Evolutionary conservation across 2,888 invertebrate genomes (phyloP), one percentile per base, ranked within the genome.

Genomic region (Microplitis deprimator): DNA sequence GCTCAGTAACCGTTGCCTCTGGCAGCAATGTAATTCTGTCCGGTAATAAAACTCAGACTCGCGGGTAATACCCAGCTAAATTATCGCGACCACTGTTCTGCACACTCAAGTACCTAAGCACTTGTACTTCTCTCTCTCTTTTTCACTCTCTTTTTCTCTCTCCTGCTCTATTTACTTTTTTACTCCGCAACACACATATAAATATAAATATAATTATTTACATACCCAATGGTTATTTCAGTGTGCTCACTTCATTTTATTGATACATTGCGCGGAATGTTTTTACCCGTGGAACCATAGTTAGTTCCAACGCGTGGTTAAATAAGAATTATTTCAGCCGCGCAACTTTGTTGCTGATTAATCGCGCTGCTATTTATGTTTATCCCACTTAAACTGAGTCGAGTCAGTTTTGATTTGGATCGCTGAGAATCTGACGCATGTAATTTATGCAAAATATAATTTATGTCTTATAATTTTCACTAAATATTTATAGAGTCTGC

Each of bases 11-110:
- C 78, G 68, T 77, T 75, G 76, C 78, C 77, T 77, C 80, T 81
- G 82, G 81, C 79, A 81, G 81, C 80, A 81, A 83, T 84, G 85
- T 85, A 84, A 86, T 84, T 84, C 83, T 82, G 80, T 82, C 80
- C 76, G 83, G 83, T 84, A 86, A 85, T 87, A 87, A 86, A 86
- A 86, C 83, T 84, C 84, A 84, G 82, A 81, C 82, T 83, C 83
- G 80, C 80, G 81, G 80, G 83, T 86, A 83, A 85, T 83, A 81
- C 83, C 81, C 20, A 81, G 82, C 81, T 84, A 86, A 86, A 85
- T 85, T 86, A 86, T 86, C 85, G 80, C 80, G 78, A 80, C 77
- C 83, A 81, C 81, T 79, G 73, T 77, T 77, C 78, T 80, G 81
- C 79, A 77, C 76, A 76, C 69, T 76, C 75, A 77, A 79, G 76